Evolutionary conservation across 2,888 invertebrate species (phyloP).

Genomic region (Euspilapteryx auroguttella): DNA sequence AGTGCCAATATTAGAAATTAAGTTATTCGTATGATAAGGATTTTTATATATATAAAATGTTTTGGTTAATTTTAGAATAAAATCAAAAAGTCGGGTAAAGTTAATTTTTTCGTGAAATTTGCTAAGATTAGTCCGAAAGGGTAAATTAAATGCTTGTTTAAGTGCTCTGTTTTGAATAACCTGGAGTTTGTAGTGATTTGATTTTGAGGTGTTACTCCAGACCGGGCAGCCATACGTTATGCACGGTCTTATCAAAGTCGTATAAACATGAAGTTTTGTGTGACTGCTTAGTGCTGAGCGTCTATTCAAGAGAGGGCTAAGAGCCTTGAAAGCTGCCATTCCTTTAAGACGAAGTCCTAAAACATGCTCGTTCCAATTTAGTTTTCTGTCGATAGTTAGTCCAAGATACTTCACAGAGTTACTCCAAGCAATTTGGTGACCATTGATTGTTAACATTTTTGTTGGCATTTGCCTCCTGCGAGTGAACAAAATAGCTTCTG

Average conservation of each 20-base stretch:
- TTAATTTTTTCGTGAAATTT: constrained; percentile 2
- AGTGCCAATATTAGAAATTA: neutral
- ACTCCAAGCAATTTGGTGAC: constrained; percentile 1
- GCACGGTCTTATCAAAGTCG: constrained; percentile 1
- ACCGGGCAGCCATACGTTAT: too few species aligned
- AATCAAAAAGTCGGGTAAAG: neutral
- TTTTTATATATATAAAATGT: neutral
- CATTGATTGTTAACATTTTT: neutral
- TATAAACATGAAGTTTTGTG: constrained; percentile 2
- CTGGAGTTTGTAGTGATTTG: neutral
- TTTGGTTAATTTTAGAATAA: neutral
- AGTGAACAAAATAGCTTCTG: constrained; percentile 4
- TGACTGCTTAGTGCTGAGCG: neutral
- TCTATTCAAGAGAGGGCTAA: constrained; percentile 3
- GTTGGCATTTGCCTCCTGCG: neutral
- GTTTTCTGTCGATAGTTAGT: constrained; percentile 1
- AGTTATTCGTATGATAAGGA: neutral
- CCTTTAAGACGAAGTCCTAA: neutral
- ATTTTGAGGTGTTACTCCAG: constrained; percentile 3
- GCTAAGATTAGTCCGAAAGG: too few species aligned
- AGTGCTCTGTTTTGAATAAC: constrained; percentile 1
- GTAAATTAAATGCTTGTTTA: too few species aligned
- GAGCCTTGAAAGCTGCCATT: neutral
- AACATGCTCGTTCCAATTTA: constrained; percentile 3
- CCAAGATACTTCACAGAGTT: constrained; percentile 2